Conservation (phyloP, 1,140 invertebrate species). For the Anthonomus grandis region DNA sequence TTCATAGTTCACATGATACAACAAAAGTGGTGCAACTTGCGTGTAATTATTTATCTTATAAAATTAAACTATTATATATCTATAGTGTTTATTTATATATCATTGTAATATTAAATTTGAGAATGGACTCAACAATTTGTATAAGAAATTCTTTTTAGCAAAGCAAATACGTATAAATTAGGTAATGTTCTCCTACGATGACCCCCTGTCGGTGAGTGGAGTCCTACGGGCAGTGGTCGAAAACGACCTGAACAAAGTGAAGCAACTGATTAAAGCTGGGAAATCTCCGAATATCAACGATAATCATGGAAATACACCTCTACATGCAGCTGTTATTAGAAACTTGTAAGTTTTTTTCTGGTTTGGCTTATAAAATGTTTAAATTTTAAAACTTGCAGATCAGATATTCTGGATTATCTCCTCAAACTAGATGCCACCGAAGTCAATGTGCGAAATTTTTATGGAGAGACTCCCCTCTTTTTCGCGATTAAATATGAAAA, state of each 20-base stretch:
- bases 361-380: too few species aligned
- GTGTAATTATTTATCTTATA: too few species aligned
- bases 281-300: constrained; percentile 26
- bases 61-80: too few species aligned
- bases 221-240: constrained; percentile 16
- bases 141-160: too few species aligned
- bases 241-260: constrained; percentile 20
- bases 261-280: constrained; percentile 3
- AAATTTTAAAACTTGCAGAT: constrained; percentile 23
- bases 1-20: too few species aligned
- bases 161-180: too few species aligned
- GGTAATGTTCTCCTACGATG: constrained; percentile 17
- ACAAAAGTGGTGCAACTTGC: too few species aligned
- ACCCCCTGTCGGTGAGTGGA: constrained; percentile 20
- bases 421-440: constrained; percentile 12
- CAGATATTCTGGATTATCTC: constrained; percentile 22
- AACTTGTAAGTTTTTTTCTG: constrained; percentile 25
- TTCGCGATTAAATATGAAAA: constrained; percentile 11
- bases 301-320: constrained; percentile 25
- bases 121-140: too few species aligned
- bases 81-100: too few species aligned
- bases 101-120: too few species aligned
- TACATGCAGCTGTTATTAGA: constrained; percentile 21
- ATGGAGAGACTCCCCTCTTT: constrained; percentile 23
- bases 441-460: constrained; percentile 21